Conservation (phyloP, 2,113 vertebrate species). For the Globicephala melas region DNA sequence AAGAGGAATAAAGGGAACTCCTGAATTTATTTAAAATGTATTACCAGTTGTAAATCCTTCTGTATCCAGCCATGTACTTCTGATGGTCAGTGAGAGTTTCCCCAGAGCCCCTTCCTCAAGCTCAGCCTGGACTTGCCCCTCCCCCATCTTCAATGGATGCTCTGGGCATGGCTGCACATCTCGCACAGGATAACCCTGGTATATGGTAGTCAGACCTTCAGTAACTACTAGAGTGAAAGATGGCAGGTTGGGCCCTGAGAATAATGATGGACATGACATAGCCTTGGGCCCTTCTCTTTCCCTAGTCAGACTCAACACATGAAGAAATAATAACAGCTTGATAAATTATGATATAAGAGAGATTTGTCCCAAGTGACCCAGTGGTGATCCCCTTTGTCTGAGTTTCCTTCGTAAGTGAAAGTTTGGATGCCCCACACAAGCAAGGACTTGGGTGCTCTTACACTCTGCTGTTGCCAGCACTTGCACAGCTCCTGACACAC, state of each 20-base stretch:
- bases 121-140: too few species aligned
- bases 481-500: background rate
- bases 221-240: background rate
- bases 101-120: background rate
- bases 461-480: accelerated
- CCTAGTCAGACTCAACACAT: background rate
- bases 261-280: accelerated
- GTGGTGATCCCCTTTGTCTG: background rate
- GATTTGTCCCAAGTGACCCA: background rate
- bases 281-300: background rate
- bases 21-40: background rate
- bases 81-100: background rate
- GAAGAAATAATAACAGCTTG: background rate
- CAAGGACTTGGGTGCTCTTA: background rate
- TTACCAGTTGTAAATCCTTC: background rate
- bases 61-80: background rate
- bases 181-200: background rate
- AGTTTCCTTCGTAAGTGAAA: background rate
- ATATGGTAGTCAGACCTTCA: background rate
- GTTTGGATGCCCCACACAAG: accelerated
- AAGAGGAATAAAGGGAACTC: background rate
- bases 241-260: background rate
- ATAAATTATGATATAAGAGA: background rate
- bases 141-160: background rate
- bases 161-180: accelerated